Conservation (phyloP, 2,797 vertebrate species). For the Euphonia xanthogaster region DNA sequence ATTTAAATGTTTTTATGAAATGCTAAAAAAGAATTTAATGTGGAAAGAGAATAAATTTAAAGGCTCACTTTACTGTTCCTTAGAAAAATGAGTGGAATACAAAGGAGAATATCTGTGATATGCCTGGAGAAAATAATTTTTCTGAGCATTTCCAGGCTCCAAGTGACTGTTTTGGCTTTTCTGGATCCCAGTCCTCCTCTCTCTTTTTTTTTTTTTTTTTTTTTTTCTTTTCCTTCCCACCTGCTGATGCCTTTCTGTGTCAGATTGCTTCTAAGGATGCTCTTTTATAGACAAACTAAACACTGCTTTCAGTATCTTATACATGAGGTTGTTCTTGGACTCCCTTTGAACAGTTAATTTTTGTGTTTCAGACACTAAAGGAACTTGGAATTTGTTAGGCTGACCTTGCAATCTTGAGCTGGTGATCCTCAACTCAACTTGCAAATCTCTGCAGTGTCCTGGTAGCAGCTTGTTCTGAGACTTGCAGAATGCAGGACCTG, state of each 20-base stretch:
- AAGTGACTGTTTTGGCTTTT: not conserved
- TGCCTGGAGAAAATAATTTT: not conserved
- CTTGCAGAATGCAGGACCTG: not conserved
- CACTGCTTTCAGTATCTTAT: not conserved
- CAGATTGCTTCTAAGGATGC: not conserved
- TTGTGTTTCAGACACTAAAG: not conserved
- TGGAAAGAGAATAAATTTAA: not conserved
- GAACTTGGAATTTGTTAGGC: not conserved
- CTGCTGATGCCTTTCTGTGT: not conserved
- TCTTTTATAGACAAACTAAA: not conserved
- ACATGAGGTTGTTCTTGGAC: not conserved
- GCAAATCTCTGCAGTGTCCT: not conserved
- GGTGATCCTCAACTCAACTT: not conserved
- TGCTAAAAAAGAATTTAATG: not conserved
- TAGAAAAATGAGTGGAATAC: not conserved
- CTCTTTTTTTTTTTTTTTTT: fast-evolving
- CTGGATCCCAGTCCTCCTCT: not conserved
- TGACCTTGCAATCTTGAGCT: not conserved
- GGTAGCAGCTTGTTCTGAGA: not conserved
- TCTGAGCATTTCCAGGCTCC: not conserved
- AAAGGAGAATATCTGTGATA: not conserved
- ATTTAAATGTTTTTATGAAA: not conserved
- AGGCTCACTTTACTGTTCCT: not conserved
- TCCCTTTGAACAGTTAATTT: not conserved
- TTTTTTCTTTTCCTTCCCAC: fast-evolving